A percentile compares a stretch with the other conserved stretches of the same genome.
These are phyloP conservation scores for Alloscopus bannaensis DNA, from an alignment of 2,888 invertebrate species.

Conservation along the genomic window DNA sequence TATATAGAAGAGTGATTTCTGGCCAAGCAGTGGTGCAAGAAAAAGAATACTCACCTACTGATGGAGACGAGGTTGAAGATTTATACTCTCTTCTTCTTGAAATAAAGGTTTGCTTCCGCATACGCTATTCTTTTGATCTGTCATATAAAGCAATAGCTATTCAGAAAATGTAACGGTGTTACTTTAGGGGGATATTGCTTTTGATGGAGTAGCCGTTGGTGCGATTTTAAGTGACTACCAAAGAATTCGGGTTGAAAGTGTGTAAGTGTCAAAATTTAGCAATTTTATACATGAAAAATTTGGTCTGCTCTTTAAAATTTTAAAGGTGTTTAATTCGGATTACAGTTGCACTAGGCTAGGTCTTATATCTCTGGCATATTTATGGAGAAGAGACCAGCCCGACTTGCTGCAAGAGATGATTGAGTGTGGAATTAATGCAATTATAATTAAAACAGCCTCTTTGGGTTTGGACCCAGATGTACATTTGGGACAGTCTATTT, in stretches of 20 bases:
- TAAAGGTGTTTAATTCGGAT: slow-evolving; percentile 52
- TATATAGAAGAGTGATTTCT: slow-evolving; percentile 89
- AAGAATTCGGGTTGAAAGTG: slow-evolving; percentile 97
- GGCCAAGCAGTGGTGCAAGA: slow-evolving; percentile 89
- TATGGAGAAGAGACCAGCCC: slow-evolving; percentile 97
- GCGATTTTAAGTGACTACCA: slow-evolving; percentile 99
- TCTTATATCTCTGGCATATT: slow-evolving; percentile 91
- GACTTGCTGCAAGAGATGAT: slow-evolving; percentile 98
- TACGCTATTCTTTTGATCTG: not conserved
- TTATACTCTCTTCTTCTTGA: slow-evolving; percentile 87
- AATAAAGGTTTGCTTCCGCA: slow-evolving; percentile 84
- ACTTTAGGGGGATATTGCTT: slow-evolving; percentile 81
- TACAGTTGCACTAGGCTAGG: slow-evolving; percentile 91
- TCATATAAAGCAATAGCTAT: not conserved
- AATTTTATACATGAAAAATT: not conserved
- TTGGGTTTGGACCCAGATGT: slow-evolving; percentile 90
- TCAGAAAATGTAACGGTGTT: slow-evolving; percentile 11
- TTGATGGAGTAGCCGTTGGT: slow-evolving; percentile 97
- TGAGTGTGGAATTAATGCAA: slow-evolving; percentile 91
- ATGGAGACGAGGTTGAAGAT: slow-evolving; percentile 98
- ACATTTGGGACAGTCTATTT: slow-evolving; percentile 91
- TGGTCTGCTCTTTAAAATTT: not conserved
- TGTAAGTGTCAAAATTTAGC: slow-evolving; percentile 82
- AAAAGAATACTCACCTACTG: slow-evolving; percentile 86
- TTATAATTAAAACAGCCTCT: slow-evolving; percentile 98